Conservation (phyloP, 2,888 invertebrate species). For the Hirtodrosophila trivittata region DNA sequence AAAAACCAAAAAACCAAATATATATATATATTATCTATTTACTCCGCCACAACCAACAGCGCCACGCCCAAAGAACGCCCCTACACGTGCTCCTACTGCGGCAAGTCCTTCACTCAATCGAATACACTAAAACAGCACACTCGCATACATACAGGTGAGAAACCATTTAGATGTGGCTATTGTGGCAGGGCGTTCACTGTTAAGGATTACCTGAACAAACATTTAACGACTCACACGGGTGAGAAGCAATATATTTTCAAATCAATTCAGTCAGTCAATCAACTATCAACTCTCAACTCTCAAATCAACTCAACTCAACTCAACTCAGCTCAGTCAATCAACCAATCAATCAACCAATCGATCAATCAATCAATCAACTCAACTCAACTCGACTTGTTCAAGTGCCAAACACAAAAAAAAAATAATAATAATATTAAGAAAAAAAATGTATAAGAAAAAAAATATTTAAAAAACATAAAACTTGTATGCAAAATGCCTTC, state of each 20-base stretch:
- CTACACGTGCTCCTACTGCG: slow-evolving; percentile 83
- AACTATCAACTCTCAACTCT: slow-evolving; percentile 59
- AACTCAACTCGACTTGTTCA: slow-evolving; percentile 52
- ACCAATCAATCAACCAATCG: slow-evolving; percentile 52
- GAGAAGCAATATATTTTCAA: slow-evolving; percentile 82
- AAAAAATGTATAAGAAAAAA: slow-evolving; percentile 34
- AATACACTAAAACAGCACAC: slow-evolving; percentile 84
- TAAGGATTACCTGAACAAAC: slow-evolving; percentile 84
- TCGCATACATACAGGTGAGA: slow-evolving; percentile 84
- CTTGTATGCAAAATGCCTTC: slow-evolving; percentile 63
- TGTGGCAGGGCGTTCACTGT: slow-evolving; percentile 84
- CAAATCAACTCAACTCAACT: slow-evolving; percentile 53
- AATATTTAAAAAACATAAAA: slow-evolving; percentile 29
- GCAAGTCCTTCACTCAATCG: slow-evolving; percentile 84
- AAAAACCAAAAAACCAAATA: slow-evolving; percentile 16
- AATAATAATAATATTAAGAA: slow-evolving; percentile 28
- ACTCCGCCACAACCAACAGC: slow-evolving; percentile 58
- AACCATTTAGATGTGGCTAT: slow-evolving; percentile 84
- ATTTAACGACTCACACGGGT: slow-evolving; percentile 84
- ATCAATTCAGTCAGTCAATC: slow-evolving; percentile 75
- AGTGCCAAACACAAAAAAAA: slow-evolving; percentile 47
- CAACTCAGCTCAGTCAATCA: slow-evolving; percentile 47
- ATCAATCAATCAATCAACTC: slow-evolving; percentile 56
- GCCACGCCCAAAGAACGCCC: slow-evolving; percentile 84
- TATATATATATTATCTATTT: slow-evolving; percentile 17